Percentiles rank a stretch among this genome's conserved stretches.
Evolutionary conservation across 2,113 vertebrate species (phyloP).

Genomic region (Corythoichthys intestinalis): DNA sequence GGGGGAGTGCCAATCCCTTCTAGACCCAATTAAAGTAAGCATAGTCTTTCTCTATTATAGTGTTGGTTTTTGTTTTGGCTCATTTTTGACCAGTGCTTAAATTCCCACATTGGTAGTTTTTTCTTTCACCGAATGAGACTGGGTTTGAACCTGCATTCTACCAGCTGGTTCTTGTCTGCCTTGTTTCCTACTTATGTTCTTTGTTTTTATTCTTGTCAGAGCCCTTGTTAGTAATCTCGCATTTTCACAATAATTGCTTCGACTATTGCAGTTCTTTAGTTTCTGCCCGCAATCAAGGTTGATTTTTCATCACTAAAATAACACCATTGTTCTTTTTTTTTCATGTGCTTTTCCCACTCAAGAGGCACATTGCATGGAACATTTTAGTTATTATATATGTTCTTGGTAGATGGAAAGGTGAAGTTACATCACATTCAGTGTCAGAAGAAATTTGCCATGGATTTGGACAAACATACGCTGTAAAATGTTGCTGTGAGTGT

Average conservation of each 20-base stretch:
- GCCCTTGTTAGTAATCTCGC: not conserved
- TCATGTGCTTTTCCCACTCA: not conserved
- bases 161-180: not conserved
- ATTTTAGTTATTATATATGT: not conserved
- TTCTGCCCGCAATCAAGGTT: not conserved
- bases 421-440: not conserved
- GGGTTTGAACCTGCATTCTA: not conserved
- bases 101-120: not conserved
- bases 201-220: not conserved
- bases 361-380: not conserved
- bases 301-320: not conserved
- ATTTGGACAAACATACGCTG: not conserved
- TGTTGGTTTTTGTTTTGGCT: not conserved
- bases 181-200: not conserved
- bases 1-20: not conserved
- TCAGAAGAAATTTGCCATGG: not conserved
- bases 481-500: slow-evolving; percentile 16
- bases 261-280: not conserved
- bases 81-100: not conserved
- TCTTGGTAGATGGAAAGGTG: not conserved
- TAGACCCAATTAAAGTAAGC: not conserved
- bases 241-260: not conserved
- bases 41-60: not conserved
- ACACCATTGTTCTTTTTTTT: not conserved
- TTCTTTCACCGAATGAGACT: not conserved